These are phyloP conservation scores for Kryptopterus vitreolus DNA, from an alignment of 2,797 vertebrate species.

Conservation along the genomic window DNA sequence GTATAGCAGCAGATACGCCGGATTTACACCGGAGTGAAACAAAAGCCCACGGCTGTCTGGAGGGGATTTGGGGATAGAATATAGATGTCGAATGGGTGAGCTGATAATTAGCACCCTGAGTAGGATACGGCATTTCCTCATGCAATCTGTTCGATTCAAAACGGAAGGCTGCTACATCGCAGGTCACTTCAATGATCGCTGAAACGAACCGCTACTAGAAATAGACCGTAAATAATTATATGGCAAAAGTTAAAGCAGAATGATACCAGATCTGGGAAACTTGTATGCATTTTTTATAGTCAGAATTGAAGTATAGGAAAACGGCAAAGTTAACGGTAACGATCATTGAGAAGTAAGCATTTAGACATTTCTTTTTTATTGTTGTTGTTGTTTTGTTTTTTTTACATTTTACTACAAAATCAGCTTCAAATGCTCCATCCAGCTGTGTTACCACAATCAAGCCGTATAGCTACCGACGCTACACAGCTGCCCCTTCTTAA, in stretches of 20 bases:
- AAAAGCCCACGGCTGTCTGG: background rate
- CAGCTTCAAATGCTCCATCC: background rate
- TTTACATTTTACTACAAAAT: background rate
- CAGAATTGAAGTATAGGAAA: too few relatives aligned
- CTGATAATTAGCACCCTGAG: background rate
- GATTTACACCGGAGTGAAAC: background rate
- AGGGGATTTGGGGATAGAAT: background rate
- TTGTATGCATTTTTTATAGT: too few relatives aligned
- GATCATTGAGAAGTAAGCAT: background rate
- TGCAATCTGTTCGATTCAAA: background rate
- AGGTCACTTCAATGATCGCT: background rate
- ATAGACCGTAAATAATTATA: background rate
- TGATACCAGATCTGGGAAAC: too few relatives aligned
- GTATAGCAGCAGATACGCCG: background rate
- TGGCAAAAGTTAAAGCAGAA: too few relatives aligned
- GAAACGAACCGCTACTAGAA: background rate
- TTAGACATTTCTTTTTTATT: background rate
- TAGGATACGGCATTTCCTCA: background rate
- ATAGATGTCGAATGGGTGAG: background rate
- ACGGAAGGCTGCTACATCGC: background rate
- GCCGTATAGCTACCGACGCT: background rate
- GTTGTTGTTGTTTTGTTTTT: background rate
- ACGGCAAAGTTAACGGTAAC: background rate
- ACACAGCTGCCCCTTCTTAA: background rate
- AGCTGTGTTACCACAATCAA: slow-evolving; percentile 10